A percentile compares a stretch with the other conserved stretches of the same genome.
Conservation (phyloP, 2,113 vertebrate genomes). For the Neotoma lepida region DNA sequence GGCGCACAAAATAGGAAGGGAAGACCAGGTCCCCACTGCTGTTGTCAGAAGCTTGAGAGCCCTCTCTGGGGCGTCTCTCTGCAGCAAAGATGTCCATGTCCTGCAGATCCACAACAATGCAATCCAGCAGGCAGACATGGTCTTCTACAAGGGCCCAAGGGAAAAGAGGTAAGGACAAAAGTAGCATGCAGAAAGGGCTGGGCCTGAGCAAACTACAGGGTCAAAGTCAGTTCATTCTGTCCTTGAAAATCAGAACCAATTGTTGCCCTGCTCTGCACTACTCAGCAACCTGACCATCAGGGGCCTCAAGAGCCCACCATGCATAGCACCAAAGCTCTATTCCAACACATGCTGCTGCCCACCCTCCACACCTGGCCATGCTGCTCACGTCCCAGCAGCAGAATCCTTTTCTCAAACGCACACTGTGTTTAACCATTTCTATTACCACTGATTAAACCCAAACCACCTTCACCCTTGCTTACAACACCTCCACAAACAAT, state of each 20-base stretch:
- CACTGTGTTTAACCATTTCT: background rate
- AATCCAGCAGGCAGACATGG: constrained; percentile 94
- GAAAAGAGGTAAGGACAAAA: background rate
- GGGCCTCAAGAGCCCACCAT: background rate
- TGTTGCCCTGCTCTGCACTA: background rate
- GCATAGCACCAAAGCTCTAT: accelerated
- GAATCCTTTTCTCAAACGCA: constrained; percentile 23
- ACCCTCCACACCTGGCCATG: background rate
- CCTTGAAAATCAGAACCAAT: constrained; percentile 1
- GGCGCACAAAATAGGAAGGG: constrained; percentile 92
- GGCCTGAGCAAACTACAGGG: background rate
- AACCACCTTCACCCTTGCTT: background rate
- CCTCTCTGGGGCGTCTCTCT: constrained; percentile 85
- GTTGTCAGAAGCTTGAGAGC: constrained; percentile 78
- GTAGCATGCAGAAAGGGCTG: background rate
- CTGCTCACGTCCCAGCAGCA: background rate
- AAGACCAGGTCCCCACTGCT: constrained; percentile 88
- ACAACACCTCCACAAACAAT: background rate
- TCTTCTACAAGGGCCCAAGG: constrained; percentile 85
- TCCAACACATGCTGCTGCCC: background rate
- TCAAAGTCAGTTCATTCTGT: background rate
- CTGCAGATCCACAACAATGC: constrained; percentile 95
- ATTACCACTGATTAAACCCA: background rate
- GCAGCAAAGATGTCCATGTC: constrained; percentile 98
- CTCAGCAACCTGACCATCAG: background rate